A percentile compares a stretch with the other conserved stretches of the same genome.
These are phyloP conservation scores for Coleophora deauratella DNA, from an alignment of 2,888 invertebrate genomes.

Conservation along the genomic window DNA sequence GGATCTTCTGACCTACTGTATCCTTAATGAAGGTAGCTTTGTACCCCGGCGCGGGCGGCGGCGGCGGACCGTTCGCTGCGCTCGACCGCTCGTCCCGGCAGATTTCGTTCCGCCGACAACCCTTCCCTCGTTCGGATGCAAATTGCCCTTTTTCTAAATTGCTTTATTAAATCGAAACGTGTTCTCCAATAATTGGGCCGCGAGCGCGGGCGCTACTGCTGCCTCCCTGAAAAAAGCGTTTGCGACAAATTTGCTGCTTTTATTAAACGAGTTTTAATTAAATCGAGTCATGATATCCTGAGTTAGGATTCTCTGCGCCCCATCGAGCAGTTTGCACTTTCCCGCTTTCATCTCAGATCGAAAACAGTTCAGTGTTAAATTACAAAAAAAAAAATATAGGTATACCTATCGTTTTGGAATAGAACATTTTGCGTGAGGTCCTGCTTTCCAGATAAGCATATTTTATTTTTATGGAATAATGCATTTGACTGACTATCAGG, in stretches of 20 bases:
- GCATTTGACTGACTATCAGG: too few relatives aligned
- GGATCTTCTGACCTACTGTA: too few relatives aligned
- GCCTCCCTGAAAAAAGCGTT: neutral
- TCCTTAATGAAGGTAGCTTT: too few relatives aligned
- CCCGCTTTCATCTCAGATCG: neutral
- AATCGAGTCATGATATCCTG: slow-evolving; percentile 23
- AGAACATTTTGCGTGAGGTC: too few relatives aligned
- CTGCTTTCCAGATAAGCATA: too few relatives aligned
- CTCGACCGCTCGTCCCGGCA: neutral
- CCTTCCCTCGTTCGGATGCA: slow-evolving; percentile 56
- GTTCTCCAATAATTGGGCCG: slow-evolving; percentile 53
- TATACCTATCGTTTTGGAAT: too few relatives aligned
- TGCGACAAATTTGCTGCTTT: slow-evolving; percentile 33
- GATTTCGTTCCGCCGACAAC: slow-evolving; percentile 22
- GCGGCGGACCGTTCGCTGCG: neutral
- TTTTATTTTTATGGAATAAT: too few relatives aligned
- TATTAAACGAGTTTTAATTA: slow-evolving; percentile 43
- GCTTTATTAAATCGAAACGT: slow-evolving; percentile 67
- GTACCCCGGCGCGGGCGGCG: too few relatives aligned
- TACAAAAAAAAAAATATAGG: too few relatives aligned
- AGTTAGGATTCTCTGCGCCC: slow-evolving; percentile 18
- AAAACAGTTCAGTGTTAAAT: too few relatives aligned
- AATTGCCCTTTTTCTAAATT: slow-evolving; percentile 65
- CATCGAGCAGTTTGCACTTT: neutral
- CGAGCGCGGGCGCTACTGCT: too few relatives aligned